phyloP scores from a whole-genome alignment of 2,888 invertebrate species.

The Liopterus haemorrhoidalis region DNA sequence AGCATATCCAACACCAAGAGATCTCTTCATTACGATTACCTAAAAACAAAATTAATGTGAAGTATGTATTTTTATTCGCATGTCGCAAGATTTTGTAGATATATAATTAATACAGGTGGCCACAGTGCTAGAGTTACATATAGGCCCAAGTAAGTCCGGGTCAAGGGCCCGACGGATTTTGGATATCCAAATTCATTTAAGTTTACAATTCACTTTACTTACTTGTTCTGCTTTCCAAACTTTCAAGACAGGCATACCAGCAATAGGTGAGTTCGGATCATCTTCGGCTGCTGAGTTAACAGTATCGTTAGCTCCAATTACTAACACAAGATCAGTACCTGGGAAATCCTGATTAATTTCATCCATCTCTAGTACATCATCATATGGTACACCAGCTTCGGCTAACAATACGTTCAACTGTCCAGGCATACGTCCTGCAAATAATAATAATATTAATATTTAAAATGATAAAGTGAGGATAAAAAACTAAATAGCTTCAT shows the following conservation, averaged over 20 bases:
- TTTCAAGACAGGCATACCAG: conserved; percentile 86
- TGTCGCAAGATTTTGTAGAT: not conserved
- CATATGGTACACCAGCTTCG: conserved; percentile 90
- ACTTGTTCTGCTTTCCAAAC: conserved; percentile 86
- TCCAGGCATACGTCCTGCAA: conserved; percentile 80
- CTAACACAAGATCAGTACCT: conserved; percentile 76
- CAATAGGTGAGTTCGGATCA: conserved; percentile 85
- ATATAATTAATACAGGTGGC: conserved; percentile 15
- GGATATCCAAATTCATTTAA: too few relatives aligned
- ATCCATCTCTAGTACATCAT: conserved; percentile 86
- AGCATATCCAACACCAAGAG: conserved; percentile 82
- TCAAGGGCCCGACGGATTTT: too few relatives aligned
- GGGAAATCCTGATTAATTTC: conserved; percentile 85
- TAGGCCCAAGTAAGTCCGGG: too few relatives aligned
- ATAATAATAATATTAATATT: too few relatives aligned
- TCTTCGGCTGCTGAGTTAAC: conserved; percentile 87
- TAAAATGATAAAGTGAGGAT: too few relatives aligned
- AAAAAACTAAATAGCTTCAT: too few relatives aligned
- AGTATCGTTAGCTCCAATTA: conserved; percentile 86
- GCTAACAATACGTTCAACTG: conserved; percentile 86
- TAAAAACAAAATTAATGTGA: conserved; percentile 37
- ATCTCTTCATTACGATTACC: conserved; percentile 87
- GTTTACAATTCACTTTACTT: too few relatives aligned
- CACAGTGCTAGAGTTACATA: too few relatives aligned
- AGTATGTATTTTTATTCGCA: not conserved